Evolutionary conservation across 2,113 vertebrate genomes (phyloP).

Genomic region (Bos javanicus): DNA sequence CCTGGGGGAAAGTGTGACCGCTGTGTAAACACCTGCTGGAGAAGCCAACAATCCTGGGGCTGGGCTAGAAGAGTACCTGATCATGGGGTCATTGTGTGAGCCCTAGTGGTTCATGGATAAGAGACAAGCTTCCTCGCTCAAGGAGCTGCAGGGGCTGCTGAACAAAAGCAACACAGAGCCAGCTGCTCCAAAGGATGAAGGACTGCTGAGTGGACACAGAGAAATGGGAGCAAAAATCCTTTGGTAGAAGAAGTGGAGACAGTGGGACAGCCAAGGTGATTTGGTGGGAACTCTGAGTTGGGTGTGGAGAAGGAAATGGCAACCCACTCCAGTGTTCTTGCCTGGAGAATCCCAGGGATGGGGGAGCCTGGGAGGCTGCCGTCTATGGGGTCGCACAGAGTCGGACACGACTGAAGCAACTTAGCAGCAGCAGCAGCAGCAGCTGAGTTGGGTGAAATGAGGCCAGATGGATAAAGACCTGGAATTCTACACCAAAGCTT

Average conservation of each 20-base stretch:
- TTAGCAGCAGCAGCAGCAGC: too few relatives aligned
- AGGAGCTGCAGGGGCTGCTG: fast-evolving
- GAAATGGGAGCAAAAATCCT: background rate
- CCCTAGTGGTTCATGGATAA: background rate
- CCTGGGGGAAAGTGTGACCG: background rate
- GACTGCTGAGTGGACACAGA: background rate
- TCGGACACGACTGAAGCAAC: too few relatives aligned
- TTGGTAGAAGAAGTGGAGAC: background rate
- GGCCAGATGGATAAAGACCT: background rate
- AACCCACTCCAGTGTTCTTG: too few relatives aligned
- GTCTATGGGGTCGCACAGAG: too few relatives aligned
- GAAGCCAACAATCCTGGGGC: background rate
- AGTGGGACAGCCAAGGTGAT: fast-evolving
- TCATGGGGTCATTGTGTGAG: background rate
- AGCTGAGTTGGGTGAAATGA: background rate
- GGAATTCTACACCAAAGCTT: background rate
- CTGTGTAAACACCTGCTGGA: background rate
- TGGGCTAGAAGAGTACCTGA: background rate
- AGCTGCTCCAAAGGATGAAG: background rate
- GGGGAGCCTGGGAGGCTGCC: too few relatives aligned
- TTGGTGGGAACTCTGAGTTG: background rate
- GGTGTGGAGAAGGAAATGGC: too few relatives aligned
- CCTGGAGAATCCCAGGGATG: too few relatives aligned
- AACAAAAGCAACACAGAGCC: background rate
- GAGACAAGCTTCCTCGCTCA: background rate